These are phyloP conservation scores for Pantherophis alleghaniensis DNA, from an alignment of 2,797 vertebrate genomes.

Conservation along the genomic window DNA sequence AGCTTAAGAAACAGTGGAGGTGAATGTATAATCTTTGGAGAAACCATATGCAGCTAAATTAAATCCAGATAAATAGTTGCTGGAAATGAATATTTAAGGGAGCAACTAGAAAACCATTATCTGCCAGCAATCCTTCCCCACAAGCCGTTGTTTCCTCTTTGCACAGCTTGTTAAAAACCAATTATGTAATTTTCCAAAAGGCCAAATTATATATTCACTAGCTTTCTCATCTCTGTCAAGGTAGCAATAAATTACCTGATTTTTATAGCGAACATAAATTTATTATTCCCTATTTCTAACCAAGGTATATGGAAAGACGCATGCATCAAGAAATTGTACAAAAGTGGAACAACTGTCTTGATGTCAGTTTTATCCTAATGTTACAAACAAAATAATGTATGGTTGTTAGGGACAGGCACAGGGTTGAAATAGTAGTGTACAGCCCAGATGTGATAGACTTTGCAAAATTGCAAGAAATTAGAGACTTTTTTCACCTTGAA, in stretches of 20 bases:
- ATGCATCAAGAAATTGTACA: neutral
- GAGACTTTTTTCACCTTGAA: neutral
- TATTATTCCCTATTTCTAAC: neutral
- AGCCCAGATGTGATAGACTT: neutral
- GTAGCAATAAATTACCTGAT: neutral
- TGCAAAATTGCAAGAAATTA: conserved; percentile 15
- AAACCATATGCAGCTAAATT: conserved; percentile 7
- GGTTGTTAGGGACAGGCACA: neutral
- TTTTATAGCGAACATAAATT: neutral
- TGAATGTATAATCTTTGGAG: neutral
- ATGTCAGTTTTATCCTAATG: neutral
- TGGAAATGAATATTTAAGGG: neutral
- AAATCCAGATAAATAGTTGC: neutral
- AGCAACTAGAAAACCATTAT: neutral
- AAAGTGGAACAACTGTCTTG: neutral
- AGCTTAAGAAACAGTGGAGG: neutral
- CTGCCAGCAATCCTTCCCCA: neutral
- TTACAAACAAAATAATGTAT: neutral
- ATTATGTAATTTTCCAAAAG: neutral
- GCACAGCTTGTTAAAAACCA: neutral
- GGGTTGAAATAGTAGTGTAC: neutral
- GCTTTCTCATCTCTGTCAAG: neutral
- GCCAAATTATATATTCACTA: neutral
- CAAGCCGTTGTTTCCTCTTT: neutral
- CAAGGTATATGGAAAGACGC: neutral